These are phyloP conservation scores for Tinamus major DNA, from an alignment of 2,797 vertebrate species.

Conservation along the genomic window DNA sequence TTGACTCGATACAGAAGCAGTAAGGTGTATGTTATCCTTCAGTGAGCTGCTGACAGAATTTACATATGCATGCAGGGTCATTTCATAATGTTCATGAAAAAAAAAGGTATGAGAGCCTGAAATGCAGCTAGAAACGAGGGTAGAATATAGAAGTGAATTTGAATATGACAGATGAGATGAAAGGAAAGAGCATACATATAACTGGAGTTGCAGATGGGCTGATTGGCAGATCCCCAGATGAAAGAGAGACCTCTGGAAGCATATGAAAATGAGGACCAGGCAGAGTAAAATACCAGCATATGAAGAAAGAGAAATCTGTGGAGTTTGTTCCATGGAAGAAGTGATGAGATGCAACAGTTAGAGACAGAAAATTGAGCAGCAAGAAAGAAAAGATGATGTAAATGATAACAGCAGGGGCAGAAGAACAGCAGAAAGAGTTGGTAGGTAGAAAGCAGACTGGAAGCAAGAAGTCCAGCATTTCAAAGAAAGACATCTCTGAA, in stretches of 20 bases:
- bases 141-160: conserved; percentile 37
- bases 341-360: conserved; percentile 15
- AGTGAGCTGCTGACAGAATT: conserved; percentile 72
- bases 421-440: neutral
- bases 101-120: conserved; percentile 36
- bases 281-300: conserved; percentile 10
- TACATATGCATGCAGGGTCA: conserved; percentile 70
- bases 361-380: neutral
- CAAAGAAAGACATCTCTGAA: neutral
- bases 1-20: conserved; percentile 49
- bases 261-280: conserved; percentile 31
- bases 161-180: conserved; percentile 64
- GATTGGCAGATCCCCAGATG: conserved; percentile 60
- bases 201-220: conserved; percentile 45
- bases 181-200: conserved; percentile 35
- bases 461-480: neutral
- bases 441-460: neutral
- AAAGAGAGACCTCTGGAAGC: conserved; percentile 51
- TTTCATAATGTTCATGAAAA: conserved; percentile 58
- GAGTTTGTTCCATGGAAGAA: neutral
- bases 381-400: conserved; percentile 7
- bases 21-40: conserved; percentile 62
- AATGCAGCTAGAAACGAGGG: conserved; percentile 51
- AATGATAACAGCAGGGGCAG: neutral
- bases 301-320: neutral